Percentiles rank a stretch among this genome's conserved stretches.
These are phyloP conservation scores for Athalia circularis DNA, from an alignment of 2,888 invertebrate species.

Conservation along the genomic window DNA sequence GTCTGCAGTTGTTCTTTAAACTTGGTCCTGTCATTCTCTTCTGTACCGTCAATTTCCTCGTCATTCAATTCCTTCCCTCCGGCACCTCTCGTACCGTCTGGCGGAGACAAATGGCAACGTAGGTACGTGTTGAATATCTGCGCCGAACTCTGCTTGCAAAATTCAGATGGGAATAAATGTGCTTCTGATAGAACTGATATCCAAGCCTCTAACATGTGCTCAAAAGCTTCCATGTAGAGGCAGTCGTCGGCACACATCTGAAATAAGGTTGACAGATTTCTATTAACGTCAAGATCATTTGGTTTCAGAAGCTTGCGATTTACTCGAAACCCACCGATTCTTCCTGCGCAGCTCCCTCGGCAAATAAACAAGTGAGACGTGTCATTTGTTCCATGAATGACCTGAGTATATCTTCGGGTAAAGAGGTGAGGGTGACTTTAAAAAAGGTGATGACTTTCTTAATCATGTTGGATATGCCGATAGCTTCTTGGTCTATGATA, in stretches of 20 bases:
- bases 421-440: conserved; percentile 73
- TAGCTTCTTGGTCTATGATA: conserved; percentile 80
- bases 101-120: conserved; percentile 87
- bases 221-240: conserved; percentile 82
- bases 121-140: conserved; percentile 88
- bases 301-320: background rate
- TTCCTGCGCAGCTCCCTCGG: conserved; percentile 80
- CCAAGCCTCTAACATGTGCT: conserved; percentile 83
- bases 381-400: conserved; percentile 80
- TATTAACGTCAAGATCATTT: background rate
- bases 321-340: conserved; percentile 76
- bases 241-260: conserved; percentile 75
- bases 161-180: conserved; percentile 71
- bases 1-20: conserved; percentile 85
- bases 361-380: conserved; percentile 79
- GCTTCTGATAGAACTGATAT: conserved; percentile 76
- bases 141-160: conserved; percentile 70
- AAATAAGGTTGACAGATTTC: background rate
- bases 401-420: conserved; percentile 75
- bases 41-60: conserved; percentile 79
- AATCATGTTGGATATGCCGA: conserved; percentile 82
- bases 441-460: conserved; percentile 80
- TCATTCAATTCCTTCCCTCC: conserved; percentile 72
- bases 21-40: conserved; percentile 81
- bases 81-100: conserved; percentile 82